Conservation (phyloP, 1,140 invertebrate species). For the Formica exsecta region DNA sequence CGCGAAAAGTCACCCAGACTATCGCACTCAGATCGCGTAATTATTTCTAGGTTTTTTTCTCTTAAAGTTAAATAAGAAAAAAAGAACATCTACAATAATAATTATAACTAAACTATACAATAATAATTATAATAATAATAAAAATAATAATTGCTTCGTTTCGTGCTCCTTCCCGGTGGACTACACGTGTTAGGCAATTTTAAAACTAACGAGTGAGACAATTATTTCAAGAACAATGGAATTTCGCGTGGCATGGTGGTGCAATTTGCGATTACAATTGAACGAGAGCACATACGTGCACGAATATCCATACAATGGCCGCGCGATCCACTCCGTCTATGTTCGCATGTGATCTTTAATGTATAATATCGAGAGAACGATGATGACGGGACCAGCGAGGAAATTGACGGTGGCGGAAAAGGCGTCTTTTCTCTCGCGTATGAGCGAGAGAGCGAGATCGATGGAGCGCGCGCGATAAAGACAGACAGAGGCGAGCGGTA, state of each 20-base stretch:
- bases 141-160: too few relatives aligned
- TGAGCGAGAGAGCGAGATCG: background rate
- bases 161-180: background rate
- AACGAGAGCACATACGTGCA: background rate
- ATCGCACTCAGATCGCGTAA: too few relatives aligned
- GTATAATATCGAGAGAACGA: slow-evolving; percentile 2
- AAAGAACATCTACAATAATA: too few relatives aligned
- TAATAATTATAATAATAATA: background rate
- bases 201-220: slow-evolving; percentile 25
- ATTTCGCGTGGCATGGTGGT: slow-evolving; percentile 8
- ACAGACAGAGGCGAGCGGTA: background rate
- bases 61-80: background rate
- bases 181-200: background rate
- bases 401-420: slow-evolving; percentile 11
- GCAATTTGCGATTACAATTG: slow-evolving; percentile 46
- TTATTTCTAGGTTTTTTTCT: background rate
- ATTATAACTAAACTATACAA: background rate
- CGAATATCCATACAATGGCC: slow-evolving; percentile 59
- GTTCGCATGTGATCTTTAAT: background rate
- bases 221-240: slow-evolving; percentile 55
- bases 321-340: slow-evolving; percentile 15
- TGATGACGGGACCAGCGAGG: background rate
- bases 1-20: background rate
- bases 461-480: background rate
- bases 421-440: too few relatives aligned